These are phyloP conservation scores for Agonopterix alstromeriana DNA, from an alignment of 2,888 invertebrate genomes.

Conservation along the genomic window DNA sequence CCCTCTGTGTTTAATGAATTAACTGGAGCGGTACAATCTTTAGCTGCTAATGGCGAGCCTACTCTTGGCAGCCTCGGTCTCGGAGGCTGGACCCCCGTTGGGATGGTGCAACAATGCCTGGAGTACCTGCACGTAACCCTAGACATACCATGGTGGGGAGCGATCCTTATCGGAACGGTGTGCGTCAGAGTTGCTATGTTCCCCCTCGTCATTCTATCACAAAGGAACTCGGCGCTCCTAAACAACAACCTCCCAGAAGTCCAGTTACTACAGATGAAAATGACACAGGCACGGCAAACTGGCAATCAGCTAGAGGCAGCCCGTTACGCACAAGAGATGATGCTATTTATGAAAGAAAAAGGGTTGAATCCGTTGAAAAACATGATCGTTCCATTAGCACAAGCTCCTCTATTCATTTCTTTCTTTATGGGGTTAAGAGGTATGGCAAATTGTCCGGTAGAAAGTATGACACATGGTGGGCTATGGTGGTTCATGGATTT, in stretches of 20 bases:
- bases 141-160: conserved; percentile 95
- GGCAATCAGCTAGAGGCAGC: conserved; percentile 89
- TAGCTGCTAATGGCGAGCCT: conserved; percentile 81
- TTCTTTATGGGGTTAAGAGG: conserved; percentile 91
- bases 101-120: conserved; percentile 86
- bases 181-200: conserved; percentile 86
- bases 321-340: conserved; percentile 85
- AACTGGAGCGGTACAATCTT: conserved; percentile 52
- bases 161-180: conserved; percentile 89
- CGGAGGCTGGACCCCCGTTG: conserved; percentile 89
- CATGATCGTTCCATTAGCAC: conserved; percentile 85
- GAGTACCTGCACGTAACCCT: conserved; percentile 89
- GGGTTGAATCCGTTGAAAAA: conserved; percentile 88
- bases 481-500: conserved; percentile 95
- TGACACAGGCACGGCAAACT: conserved; percentile 90
- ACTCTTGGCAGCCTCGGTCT: conserved; percentile 88
- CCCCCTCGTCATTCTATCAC: conserved; percentile 89
- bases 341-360: conserved; percentile 88
- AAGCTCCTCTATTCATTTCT: conserved; percentile 94
- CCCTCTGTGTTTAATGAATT: conserved; percentile 39
- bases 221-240: conserved; percentile 88
- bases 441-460: conserved; percentile 95
- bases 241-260: conserved; percentile 92
- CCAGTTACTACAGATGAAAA: conserved; percentile 86
- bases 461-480: conserved; percentile 92